Evolutionary conservation across 2,797 vertebrate genomes (phyloP), one percentile per base, ranked within the genome.

Genomic region (Cetoscarus ocellatus): DNA sequence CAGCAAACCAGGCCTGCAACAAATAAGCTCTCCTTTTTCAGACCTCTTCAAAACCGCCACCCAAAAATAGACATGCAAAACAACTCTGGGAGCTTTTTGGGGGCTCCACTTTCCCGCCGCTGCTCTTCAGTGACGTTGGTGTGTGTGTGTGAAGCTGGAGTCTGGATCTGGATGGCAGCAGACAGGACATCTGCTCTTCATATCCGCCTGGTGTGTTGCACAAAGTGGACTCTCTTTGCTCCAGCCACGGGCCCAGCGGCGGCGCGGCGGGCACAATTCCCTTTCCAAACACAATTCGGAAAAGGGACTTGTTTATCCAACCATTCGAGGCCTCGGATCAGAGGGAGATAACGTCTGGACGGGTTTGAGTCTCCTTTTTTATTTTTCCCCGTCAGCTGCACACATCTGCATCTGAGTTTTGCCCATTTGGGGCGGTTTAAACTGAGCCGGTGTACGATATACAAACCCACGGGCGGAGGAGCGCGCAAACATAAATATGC

Each of bases 181-280:
- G 84, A 90, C 86, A 85, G 86, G 82, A 92, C 91, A 92, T 93
- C 91, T 93, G 92, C 92, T 91, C 89, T 57, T 92, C 88, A 92
- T 93, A 92, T 93, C 90, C 90, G 77, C 84, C 84, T 19, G 75
- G 82, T 79, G 90, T 79, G 85, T 66, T 85, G 79, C 91, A 91
- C 88, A 90, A 91, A 93, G 90, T 90, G 89, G 90, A 84, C 88
- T 86, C 90, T 90, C 86, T 84, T 51, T 69, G 81, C 83, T 83
- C 61, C 77, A 67, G 80, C 84, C 86, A 43, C n/a, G 77, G 70
- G 66, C 87, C 87, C 86, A 71, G 82, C 79, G 77, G 84, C 86
- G 54, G 83, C 82, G 17, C 73, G 84, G 76, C 84, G 82, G 86
- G 80, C 82, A 86, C 86, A 39, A 75, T 78, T 88, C 89, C 85